Evolutionary conservation across 1,140 invertebrate species (phyloP), one percentile per base, ranked within the genome.

Genomic region (Pseudomyrmex pallidus): DNA sequence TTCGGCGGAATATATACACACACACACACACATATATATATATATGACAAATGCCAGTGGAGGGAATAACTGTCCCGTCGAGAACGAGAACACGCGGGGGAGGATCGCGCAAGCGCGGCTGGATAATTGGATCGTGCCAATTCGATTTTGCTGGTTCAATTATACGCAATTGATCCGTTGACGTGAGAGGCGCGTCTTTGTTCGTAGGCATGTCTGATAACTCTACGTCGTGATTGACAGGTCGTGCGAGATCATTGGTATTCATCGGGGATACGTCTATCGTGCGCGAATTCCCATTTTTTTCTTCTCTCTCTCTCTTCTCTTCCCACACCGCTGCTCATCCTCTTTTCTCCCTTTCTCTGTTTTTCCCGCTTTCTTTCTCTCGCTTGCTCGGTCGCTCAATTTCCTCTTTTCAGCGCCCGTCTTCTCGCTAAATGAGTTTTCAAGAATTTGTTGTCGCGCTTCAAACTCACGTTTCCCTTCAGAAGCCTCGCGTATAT

Each of bases 71-170:
- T 56, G 22, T 61, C 63, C 62, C 63, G 52, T 59, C 59, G 62
- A 77, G 72, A 61, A 78, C 68, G 63, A 44, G 68, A 68, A 83
- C 62, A 74, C 57, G 63, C 73, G 57, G 64, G 48, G 35, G 5
- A 35, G 35, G 44, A 48, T 70, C 10, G 64, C 54, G 52, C 61
- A 13, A 44, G 76, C 22, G 10, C 20, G 20, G 54, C 17, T 59
- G 25, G 87, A 90, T 90, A 91, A 90, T 90, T 89, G 89, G 77
- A 89, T 90, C 86, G 88, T 88, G 88, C 90, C 91, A 91, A 91
- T 91, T 91, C 86, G 87, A 90, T 91, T 91, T 72, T 70, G 70
- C 82, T 88, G 84, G 86, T 86, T 87, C 89, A 82, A 90, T 87
- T 85, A 89, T 86, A 86, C 78, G 85, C 88, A 91, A 91, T 90